Evolutionary conservation across 2,888 invertebrate species (phyloP).

Genomic region (Muscina levida): DNA sequence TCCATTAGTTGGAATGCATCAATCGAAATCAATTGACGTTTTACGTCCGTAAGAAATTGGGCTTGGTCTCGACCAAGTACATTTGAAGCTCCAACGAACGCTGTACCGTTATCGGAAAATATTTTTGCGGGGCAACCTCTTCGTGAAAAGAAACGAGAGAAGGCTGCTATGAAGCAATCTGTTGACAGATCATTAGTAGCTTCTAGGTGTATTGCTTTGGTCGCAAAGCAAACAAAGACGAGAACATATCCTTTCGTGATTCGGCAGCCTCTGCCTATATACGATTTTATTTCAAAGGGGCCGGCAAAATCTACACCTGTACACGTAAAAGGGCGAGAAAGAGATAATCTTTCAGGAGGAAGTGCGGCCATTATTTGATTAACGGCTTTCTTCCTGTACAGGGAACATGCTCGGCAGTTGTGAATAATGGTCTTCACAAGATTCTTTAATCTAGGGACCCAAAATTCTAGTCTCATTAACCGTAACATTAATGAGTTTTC

Average conservation of each 20-base stretch:
- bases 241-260: constrained; percentile 60
- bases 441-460: background rate
- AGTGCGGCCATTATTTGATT: constrained; percentile 5
- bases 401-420: constrained; percentile 10
- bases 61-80: no score
- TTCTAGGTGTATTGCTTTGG: constrained; percentile 55
- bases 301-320: constrained; percentile 59
- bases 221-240: constrained; percentile 60
- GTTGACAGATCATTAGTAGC: constrained; percentile 57
- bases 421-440: constrained; percentile 5
- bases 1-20: constrained; percentile 50
- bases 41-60: no score
- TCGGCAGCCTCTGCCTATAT: constrained; percentile 45
- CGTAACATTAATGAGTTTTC: constrained; percentile 1
- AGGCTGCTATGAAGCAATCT: constrained; percentile 67
- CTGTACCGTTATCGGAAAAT: constrained; percentile 55
- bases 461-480: background rate
- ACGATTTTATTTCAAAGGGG: constrained; percentile 58
- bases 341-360: constrained; percentile 36
- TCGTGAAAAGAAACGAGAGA: constrained; percentile 45
- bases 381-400: background rate
- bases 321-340: constrained; percentile 51
- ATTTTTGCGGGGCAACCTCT: constrained; percentile 45
- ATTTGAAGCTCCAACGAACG: constrained; percentile 54
- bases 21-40: no score